Conservation (phyloP, 92 coral and sea anemone species). For the Porites rus region DNA sequence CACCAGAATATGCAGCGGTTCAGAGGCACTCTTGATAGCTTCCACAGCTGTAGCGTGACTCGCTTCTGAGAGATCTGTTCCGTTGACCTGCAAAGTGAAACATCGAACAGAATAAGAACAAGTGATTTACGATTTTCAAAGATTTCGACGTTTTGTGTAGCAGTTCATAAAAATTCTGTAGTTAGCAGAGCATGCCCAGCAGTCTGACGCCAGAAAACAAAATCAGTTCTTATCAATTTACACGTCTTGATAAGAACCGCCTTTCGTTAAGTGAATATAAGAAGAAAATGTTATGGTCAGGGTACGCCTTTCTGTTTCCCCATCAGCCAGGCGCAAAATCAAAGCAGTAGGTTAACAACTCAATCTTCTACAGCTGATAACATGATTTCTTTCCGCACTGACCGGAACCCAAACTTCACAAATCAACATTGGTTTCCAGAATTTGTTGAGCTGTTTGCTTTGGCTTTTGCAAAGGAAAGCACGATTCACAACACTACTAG, state of each 20-base stretch:
- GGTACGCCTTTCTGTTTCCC: no score
- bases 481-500: not conserved
- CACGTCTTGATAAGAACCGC: not conserved
- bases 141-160: not conserved
- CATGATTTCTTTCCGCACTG: no score
- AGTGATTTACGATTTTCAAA: slow-evolving; percentile 38
- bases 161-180: not conserved
- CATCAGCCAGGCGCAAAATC: no score
- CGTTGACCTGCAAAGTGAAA: slow-evolving; percentile 76
- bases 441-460: not conserved
- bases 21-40: slow-evolving; percentile 89
- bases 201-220: not conserved
- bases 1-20: slow-evolving; percentile 77
- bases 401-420: not conserved
- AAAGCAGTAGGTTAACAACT: no score
- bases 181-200: not conserved
- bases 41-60: slow-evolving; percentile 92
- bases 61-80: slow-evolving; percentile 85
- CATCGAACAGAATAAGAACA: not conserved
- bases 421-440: not conserved
- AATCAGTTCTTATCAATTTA: not conserved
- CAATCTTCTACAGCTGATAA: no score
- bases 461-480: not conserved
- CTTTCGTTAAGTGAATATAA: no score
- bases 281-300: no score